These are phyloP conservation scores for Pionites leucogaster DNA, from an alignment of 2,113 vertebrate genomes.

Conservation along the genomic window DNA sequence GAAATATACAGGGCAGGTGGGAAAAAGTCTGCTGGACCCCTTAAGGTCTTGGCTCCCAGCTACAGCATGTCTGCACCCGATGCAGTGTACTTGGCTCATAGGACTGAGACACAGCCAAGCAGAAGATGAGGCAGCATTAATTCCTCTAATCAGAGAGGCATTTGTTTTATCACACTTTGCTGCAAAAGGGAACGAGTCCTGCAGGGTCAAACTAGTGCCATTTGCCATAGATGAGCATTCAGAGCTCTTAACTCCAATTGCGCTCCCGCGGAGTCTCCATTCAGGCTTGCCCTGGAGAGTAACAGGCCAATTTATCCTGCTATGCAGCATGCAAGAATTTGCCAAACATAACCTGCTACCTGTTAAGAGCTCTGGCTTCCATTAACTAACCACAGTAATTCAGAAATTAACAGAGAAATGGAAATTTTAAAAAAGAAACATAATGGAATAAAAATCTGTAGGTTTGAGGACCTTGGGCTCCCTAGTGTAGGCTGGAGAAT, in stretches of 20 bases:
- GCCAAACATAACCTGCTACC: neutral
- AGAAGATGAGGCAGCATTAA: slow-evolving; percentile 14
- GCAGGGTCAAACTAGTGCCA: neutral
- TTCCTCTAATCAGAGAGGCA: slow-evolving; percentile 4
- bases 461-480: neutral
- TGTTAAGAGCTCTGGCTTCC: neutral
- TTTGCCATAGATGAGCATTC: slow-evolving; percentile 45
- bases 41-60: neutral
- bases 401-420: slow-evolving; percentile 17
- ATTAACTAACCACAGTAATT: neutral
- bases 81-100: accelerated
- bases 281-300: slow-evolving; percentile 40
- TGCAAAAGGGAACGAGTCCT: neutral
- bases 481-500: neutral
- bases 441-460: neutral
- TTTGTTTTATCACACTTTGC: slow-evolving; percentile 52
- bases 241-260: slow-evolving; percentile 55
- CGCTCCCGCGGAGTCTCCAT: slow-evolving; percentile 31
- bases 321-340: neutral
- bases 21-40: neutral
- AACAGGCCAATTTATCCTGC: slow-evolving; percentile 37
- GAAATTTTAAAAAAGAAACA: neutral
- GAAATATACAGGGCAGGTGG: neutral
- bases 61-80: neutral
- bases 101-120: neutral